Evolutionary conservation across 2,888 invertebrate genomes (phyloP).

Genomic region (Seladonia tumulorum): DNA sequence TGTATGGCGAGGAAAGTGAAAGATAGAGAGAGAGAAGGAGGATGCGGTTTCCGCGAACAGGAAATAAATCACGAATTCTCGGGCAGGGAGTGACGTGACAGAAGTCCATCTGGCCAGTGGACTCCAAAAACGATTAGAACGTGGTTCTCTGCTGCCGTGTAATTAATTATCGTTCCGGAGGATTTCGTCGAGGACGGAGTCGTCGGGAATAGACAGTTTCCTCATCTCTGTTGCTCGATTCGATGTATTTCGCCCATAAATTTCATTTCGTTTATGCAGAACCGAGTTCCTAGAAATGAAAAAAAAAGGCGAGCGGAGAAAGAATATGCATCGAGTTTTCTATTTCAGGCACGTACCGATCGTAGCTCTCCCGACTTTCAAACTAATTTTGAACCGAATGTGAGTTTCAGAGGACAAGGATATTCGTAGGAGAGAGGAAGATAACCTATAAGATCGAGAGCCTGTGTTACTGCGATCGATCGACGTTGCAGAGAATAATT

Average conservation of each 20-base stretch:
- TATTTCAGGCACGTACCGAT: conserved; percentile 68
- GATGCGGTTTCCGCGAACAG: not conserved
- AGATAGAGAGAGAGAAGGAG: not conserved
- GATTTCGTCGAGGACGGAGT: not conserved
- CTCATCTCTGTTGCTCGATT: conserved; percentile 22
- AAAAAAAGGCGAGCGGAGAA: conserved; percentile 60
- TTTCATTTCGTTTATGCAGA: conserved; percentile 64
- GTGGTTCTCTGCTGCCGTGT: conserved; percentile 1
- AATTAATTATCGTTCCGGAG: conserved; percentile 63
- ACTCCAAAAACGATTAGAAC: conserved; percentile 27
- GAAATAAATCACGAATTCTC: conserved; percentile 47
- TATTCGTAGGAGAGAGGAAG: not conserved
- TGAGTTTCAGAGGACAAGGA: conserved; percentile 31
- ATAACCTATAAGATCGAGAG: conserved; percentile 1
- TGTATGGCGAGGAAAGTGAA: not conserved
- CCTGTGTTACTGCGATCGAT: not conserved
- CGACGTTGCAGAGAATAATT: not conserved
- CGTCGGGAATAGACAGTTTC: not conserved
- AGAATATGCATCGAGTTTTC: conserved; percentile 67
- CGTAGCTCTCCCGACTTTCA: conserved; percentile 68
- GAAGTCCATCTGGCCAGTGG: conserved; percentile 34
- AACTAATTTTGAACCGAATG: conserved; percentile 64
- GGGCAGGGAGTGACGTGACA: conserved; percentile 7
- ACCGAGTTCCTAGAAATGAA: conserved; percentile 62
- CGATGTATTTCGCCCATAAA: conserved; percentile 59